phyloP scores from a whole-genome alignment of 2,888 invertebrate genomes.

The Bursaphelenchus okinawaensis region DNA sequence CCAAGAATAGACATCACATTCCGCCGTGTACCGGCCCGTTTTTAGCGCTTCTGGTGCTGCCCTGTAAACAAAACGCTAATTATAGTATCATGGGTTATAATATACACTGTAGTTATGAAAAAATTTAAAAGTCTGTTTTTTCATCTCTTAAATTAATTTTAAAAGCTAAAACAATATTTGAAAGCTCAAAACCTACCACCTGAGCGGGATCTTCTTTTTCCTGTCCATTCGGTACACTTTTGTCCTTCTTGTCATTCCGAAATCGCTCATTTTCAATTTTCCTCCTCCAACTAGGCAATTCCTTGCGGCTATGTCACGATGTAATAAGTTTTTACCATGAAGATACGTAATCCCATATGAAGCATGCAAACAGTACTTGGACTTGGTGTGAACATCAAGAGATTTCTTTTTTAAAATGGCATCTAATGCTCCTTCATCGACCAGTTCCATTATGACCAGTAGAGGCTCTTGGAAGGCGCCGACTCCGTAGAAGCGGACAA shows the following conservation, averaged over 20 bases:
- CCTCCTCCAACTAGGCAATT: conserved; percentile 22
- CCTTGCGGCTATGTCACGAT: conserved; percentile 30
- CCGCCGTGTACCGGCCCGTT: conserved; percentile 18
- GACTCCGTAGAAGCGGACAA: conserved; percentile 14
- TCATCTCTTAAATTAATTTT: too few relatives aligned
- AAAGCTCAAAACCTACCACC: conserved; percentile 21
- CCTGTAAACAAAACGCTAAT: neutral
- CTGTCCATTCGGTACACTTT: conserved; percentile 30
- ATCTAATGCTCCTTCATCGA: conserved; percentile 12
- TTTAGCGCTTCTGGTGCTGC: conserved; percentile 19
- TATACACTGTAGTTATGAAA: too few relatives aligned
- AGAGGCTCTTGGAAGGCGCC: conserved; percentile 12
- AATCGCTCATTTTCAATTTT: conserved; percentile 35
- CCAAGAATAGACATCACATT: conserved; percentile 23
- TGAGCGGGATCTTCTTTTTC: conserved; percentile 21
- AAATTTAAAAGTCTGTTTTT: too few relatives aligned
- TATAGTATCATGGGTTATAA: too few relatives aligned
- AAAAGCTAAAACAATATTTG: too few relatives aligned
- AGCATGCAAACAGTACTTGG: conserved; percentile 14
- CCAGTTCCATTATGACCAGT: conserved; percentile 16
- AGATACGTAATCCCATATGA: conserved; percentile 19
- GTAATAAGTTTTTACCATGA: conserved; percentile 25
- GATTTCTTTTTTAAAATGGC: conserved; percentile 11
- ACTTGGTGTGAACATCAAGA: neutral
- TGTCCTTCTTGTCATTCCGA: conserved; percentile 34